Conservation (phyloP, 1,140 invertebrate species). For the Helicoverpa zea region DNA sequence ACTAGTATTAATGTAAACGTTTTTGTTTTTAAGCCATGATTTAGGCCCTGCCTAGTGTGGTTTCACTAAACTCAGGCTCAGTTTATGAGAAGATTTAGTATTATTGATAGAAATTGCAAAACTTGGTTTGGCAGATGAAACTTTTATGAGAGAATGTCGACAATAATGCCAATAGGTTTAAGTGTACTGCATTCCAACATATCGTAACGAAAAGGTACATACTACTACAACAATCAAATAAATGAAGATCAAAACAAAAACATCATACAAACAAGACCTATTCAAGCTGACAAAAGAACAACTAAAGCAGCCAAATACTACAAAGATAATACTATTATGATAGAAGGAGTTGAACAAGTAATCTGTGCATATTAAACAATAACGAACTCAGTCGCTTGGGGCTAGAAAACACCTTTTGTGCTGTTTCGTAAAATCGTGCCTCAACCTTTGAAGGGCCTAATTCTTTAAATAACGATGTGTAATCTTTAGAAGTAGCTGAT, state of each 20-base stretch:
- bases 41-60: no score
- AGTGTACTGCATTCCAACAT: no score
- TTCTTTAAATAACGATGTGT: not conserved
- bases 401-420: conserved; percentile 6
- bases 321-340: not conserved
- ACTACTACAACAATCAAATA: no score
- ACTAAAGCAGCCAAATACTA: not conserved
- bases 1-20: no score
- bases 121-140: no score
- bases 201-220: no score
- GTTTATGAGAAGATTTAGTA: no score
- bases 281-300: not conserved
- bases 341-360: not conserved
- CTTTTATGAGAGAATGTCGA: no score
- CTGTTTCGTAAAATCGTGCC: not conserved
- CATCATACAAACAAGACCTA: not conserved
- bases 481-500: not conserved
- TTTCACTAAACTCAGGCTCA: no score
- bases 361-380: not conserved
- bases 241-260: not conserved
- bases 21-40: no score
- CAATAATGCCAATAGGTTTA: no score
- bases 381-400: not conserved
- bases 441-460: not conserved
- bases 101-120: no score